Conservation (phyloP, 2,888 invertebrate species). For the Zhuqinia jingwanae region DNA sequence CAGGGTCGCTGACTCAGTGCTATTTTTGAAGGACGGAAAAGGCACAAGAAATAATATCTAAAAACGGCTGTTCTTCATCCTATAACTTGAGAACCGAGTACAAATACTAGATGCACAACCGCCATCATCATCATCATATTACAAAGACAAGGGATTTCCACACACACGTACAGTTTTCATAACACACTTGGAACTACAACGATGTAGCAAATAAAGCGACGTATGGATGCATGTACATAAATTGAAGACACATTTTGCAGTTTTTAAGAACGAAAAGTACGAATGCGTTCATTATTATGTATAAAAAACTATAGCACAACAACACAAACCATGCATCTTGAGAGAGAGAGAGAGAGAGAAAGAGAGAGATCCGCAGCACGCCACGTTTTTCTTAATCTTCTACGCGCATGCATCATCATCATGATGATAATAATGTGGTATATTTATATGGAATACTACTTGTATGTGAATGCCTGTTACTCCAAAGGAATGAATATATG, state of each 20-base stretch:
- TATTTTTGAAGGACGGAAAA: conserved; percentile 79
- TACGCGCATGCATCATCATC: background rate
- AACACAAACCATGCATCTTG: background rate
- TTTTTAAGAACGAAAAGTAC: background rate
- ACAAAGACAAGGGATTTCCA: too few species aligned
- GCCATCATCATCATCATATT: too few species aligned
- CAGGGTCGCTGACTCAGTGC: conserved; percentile 80
- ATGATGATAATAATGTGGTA: too few species aligned
- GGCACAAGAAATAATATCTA: conserved; percentile 34
- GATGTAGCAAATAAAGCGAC: background rate
- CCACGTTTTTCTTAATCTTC: conserved; percentile 6
- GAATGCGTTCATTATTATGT: too few species aligned
- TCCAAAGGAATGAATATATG: too few species aligned
- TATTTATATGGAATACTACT: too few species aligned
- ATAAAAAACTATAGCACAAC: background rate
- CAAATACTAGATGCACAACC: too few species aligned
- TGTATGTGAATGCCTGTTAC: too few species aligned
- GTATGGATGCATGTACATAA: background rate
- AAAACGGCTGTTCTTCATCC: conserved; percentile 27
- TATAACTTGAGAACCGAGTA: background rate
- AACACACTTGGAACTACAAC: background rate
- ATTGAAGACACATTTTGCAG: background rate
- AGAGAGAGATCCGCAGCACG: background rate
- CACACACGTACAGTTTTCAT: background rate
- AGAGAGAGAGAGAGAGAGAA: too few species aligned